These are phyloP conservation scores for Agrotis segetum DNA, from an alignment of 2,888 invertebrate genomes.

Conservation along the genomic window DNA sequence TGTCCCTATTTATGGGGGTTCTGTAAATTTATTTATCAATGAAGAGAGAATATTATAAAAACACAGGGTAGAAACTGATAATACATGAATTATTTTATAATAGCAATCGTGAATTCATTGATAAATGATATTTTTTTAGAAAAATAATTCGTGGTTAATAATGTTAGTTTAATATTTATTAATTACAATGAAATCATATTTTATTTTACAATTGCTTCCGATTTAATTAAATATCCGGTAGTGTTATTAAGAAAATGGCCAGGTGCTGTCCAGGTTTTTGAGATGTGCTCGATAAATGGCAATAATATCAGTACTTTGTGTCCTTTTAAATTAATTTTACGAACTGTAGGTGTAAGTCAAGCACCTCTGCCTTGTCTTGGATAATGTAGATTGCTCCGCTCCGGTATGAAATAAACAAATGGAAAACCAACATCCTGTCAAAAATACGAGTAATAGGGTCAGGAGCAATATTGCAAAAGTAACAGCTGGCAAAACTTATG, in stretches of 20 bases:
- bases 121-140: constrained; percentile 29
- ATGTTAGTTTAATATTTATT: constrained; percentile 32
- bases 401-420: constrained; percentile 6
- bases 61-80: constrained; percentile 85
- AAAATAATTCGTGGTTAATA: constrained; percentile 9
- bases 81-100: constrained; percentile 66
- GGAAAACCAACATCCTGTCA: constrained; percentile 2
- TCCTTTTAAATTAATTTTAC: neutral
- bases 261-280: constrained; percentile 6
- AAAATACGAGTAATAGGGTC: neutral
- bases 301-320: neutral
- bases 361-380: constrained; percentile 29
- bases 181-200: neutral
- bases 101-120: constrained; percentile 51
- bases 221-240: neutral
- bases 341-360: constrained; percentile 18
- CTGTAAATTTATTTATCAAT: constrained; percentile 64
- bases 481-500: neutral
- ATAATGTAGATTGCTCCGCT: constrained; percentile 16
- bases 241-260: neutral
- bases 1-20: constrained; percentile 58
- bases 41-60: constrained; percentile 77
- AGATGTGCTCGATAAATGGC: neutral
- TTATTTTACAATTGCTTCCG: neutral
- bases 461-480: neutral